Evolutionary conservation across 2,797 vertebrate species (phyloP), one percentile per base, ranked within the genome.

Genomic region (Phaenicophaeus curvirostris): DNA sequence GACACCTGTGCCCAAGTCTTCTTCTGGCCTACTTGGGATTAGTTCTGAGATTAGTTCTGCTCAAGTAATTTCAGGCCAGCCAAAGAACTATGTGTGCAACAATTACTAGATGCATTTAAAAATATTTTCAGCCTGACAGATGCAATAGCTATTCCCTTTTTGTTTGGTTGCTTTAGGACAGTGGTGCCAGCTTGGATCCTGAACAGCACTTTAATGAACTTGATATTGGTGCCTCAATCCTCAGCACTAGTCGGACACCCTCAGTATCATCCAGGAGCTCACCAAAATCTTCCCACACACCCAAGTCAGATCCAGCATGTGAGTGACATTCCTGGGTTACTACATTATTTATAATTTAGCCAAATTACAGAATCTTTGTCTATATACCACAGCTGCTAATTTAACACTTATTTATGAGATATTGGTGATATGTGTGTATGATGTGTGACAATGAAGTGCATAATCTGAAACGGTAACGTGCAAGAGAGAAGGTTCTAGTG

Each of bases 181-280:
- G 96, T 85, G 92, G 95, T 25, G 15, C 97, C 61, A 95, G 92
- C 92, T 92, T 98, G 95, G 97, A 98, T 78, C 61, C 96, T 62
- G 97, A 96, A 90, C 98, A 97, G 93, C 97, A 97, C 96, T 97
- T 98, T 87, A 97, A 89, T 14, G 68, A 97, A 15, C 95, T 98
- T 25, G 97, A 98, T 55, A 68, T 96, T 82, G 97, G 96, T 63
- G 67, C 97, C 89, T 96, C 98, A 8, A 92, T 98, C 89, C 97
- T 98, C 54, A 95, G 87, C 3, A 8, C 96, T 89, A 98, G 96
- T 42, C 96, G 95, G 58, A 98, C 98, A 1, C 97, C 98, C 3
- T 98, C 98, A 2, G 96, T 89, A 3, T 98, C 98, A 62, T 98
- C 98, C 59, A 97, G 96, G 79, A 98, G 97, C 77, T 98, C 98